Conservation (phyloP, 2,888 invertebrate species). For the Cryptus armator region DNA sequence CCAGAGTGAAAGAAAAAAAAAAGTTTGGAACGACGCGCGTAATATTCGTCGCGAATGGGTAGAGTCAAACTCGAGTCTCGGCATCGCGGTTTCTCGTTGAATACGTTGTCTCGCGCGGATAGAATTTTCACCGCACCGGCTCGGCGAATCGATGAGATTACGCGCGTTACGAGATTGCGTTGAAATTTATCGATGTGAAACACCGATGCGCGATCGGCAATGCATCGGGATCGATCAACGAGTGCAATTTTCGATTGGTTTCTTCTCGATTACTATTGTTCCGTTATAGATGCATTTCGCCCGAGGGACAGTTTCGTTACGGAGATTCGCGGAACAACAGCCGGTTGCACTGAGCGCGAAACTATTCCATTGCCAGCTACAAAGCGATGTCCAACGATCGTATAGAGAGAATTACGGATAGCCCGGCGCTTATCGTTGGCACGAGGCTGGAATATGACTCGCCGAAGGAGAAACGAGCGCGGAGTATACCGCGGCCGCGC, state of each 20-base stretch:
- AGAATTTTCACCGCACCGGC: neutral
- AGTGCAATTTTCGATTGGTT: neutral
- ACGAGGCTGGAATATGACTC: neutral
- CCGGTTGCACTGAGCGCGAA: constrained; percentile 39
- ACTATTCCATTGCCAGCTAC: constrained; percentile 18
- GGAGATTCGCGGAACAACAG: constrained; percentile 41
- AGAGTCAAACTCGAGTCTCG: neutral
- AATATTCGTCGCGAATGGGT: neutral
- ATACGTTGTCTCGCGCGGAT: neutral
- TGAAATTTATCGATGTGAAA: neutral
- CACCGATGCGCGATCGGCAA: neutral
- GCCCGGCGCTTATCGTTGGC: neutral
- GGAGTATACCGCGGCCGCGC: constrained; percentile 21
- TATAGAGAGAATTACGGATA: neutral
- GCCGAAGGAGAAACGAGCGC: constrained; percentile 1
- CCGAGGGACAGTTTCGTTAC: constrained; percentile 25
- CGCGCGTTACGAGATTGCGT: neutral
- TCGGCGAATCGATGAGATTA: neutral
- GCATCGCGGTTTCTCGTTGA: neutral
- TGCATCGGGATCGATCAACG: constrained; percentile 7
- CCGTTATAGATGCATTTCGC: neutral
- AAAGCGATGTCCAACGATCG: constrained; percentile 19
- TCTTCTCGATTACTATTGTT: constrained; percentile 7
- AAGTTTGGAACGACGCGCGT: neutral
- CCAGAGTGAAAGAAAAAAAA: neutral